A percentile compares a stretch with the other conserved stretches of the same genome.
These are phyloP conservation scores for Sinosuthora webbiana DNA, from an alignment of 2,113 vertebrate genomes.

Conservation along the genomic window DNA sequence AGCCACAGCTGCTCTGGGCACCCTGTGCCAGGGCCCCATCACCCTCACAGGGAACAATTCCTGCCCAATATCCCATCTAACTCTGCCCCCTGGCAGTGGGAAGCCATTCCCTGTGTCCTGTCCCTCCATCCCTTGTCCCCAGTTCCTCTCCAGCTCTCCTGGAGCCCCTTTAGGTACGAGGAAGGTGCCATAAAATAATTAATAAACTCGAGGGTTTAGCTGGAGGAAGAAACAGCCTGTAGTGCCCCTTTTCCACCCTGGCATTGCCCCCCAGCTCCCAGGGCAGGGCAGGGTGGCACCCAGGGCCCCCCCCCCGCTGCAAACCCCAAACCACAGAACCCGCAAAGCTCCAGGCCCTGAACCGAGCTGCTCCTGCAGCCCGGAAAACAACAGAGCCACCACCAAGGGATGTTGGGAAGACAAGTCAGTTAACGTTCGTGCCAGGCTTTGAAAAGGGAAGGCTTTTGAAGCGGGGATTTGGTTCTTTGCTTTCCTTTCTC, in stretches of 20 bases:
- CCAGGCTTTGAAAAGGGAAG: background rate
- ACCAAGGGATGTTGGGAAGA: background rate
- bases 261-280: background rate
- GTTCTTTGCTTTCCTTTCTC: background rate
- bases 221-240: background rate
- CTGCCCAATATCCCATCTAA: accelerated
- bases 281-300: background rate
- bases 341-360: accelerated
- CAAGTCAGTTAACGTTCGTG: background rate
- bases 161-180: background rate
- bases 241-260: background rate
- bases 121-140: background rate
- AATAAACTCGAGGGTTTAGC: background rate
- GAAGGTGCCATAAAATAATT: background rate
- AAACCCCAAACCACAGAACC: background rate
- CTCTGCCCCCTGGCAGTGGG: background rate
- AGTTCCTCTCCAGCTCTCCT: background rate
- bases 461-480: background rate
- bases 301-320: background rate
- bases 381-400: background rate
- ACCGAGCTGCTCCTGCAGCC: background rate
- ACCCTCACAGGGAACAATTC: accelerated
- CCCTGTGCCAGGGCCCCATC: accelerated
- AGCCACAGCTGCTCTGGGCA: background rate
- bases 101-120: background rate